Evolutionary conservation across 2,797 vertebrate species (phyloP).

Genomic region (Sparus aurata): DNA sequence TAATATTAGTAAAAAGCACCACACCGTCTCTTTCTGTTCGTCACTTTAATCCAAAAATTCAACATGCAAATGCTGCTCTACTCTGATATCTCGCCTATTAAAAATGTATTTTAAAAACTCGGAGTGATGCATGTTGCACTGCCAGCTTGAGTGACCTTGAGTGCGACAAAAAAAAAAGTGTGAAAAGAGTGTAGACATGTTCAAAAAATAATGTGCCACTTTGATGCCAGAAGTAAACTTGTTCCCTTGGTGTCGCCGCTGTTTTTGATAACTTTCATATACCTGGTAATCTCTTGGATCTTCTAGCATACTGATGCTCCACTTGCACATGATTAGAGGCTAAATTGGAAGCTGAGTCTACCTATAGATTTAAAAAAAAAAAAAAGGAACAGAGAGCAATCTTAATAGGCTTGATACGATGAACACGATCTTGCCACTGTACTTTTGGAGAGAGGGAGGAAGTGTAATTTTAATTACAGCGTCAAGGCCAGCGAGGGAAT

Average conservation of each 20-base stretch:
- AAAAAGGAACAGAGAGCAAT: slow-evolving; percentile 28
- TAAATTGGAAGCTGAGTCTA: slow-evolving; percentile 17
- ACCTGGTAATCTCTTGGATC: slow-evolving; percentile 30
- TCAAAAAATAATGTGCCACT: slow-evolving; percentile 3
- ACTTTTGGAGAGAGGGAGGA: slow-evolving; percentile 29
- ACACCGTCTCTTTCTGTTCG: not conserved
- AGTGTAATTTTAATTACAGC: slow-evolving; percentile 58
- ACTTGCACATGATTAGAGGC: slow-evolving; percentile 14
- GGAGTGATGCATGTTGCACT: not conserved
- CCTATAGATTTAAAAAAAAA: slow-evolving; percentile 38
- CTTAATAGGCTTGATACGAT: slow-evolving; percentile 46
- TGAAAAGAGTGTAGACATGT: slow-evolving; percentile 14
- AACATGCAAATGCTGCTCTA: not conserved
- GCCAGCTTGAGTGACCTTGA: not conserved
- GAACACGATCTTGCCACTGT: slow-evolving; percentile 49
- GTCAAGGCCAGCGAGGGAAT: slow-evolving; percentile 48
- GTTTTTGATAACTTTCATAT: slow-evolving; percentile 10
- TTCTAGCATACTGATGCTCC: slow-evolving; percentile 11
- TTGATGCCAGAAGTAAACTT: not conserved
- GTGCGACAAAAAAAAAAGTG: not conserved
- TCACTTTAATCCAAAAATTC: not conserved
- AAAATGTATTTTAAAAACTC: slow-evolving; percentile 13
- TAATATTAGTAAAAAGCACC: not conserved
- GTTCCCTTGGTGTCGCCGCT: not conserved
- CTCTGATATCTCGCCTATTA: not conserved